Evolutionary conservation across 2,888 invertebrate genomes (phyloP), one percentile per base, ranked within the genome.

Genomic region (Artemia sinica): DNA sequence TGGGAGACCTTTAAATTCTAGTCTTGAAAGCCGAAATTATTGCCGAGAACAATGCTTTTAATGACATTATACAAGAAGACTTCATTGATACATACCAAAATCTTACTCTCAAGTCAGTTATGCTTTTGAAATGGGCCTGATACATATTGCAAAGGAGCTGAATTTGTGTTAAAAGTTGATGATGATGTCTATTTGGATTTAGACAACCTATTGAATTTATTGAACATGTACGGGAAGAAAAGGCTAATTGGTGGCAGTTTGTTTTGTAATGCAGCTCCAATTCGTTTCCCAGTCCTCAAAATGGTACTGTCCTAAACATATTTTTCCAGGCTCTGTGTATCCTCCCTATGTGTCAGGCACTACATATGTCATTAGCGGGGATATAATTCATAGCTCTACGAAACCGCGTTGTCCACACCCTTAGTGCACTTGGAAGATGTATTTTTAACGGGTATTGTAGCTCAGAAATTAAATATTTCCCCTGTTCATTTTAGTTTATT

Each of bases 181-280:
- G 91, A 91, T 73, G 91, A 91, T 74, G 88, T 89, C 80, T 91
- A 87, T 75, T 83, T 91, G 1, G 89, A 90, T 77, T 80, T 90
- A 70, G 84, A 84, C n/a, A 83, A 82, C 73, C 78, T 89, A 48
- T 75, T 87, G 68, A 71, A 74, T 4, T 72, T 74, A 18, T 70
- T 76, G 11, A 70, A 72, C 14, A 66, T n/a, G 14, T 70, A 70
- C 12, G 69, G 69, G 18, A 69, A 69, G 52, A 69, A 70, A 11
- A 71, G 71, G 50, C 70, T 87, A 71, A 78, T 91, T 66, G 81
- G 86, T 12, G 91, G 91, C 0, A 84, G 85, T 74, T 82, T 89
- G n/a, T 89, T 90, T 69, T 87, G 87, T 75, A 84, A 85, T 13
- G 89, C 88, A 0, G 82, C 81, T 72, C 91, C 91, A 0, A 85